Conservation (phyloP, 2,888 invertebrate genomes). For the Cheilosia grossa region DNA sequence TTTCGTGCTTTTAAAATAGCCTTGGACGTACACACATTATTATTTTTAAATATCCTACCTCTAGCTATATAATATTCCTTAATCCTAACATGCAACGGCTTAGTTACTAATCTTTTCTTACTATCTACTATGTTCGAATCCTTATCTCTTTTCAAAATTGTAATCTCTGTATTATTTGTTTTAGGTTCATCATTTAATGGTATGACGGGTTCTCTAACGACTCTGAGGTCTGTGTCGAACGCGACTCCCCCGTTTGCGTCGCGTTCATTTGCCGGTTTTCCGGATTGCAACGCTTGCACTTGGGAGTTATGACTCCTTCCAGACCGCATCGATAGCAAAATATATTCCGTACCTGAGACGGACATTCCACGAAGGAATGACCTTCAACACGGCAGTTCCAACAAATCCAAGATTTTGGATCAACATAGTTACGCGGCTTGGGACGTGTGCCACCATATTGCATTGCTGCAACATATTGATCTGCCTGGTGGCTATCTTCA, state of each 20-base stretch:
- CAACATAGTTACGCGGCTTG: no score
- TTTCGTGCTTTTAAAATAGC: background rate
- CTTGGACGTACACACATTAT: background rate
- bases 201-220: background rate
- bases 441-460: background rate
- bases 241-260: slow-evolving; percentile 11
- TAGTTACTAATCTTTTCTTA: background rate
- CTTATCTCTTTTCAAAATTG: background rate
- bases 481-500: background rate
- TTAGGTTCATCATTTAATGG: background rate
- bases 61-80: background rate
- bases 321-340: background rate
- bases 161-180: background rate
- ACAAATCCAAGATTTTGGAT: no score
- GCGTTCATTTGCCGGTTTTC: slow-evolving; percentile 14
- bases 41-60: background rate
- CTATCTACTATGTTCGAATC: no score
- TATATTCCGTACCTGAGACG: no score
- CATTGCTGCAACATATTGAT: background rate
- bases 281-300: background rate
- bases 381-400: no score
- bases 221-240: slow-evolving; percentile 8
- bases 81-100: background rate
- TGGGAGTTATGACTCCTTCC: slow-evolving; percentile 9
- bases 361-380: no score